Evolutionary conservation across 2,888 invertebrate species (phyloP).

Genomic region (Synergus laeviventris): DNA sequence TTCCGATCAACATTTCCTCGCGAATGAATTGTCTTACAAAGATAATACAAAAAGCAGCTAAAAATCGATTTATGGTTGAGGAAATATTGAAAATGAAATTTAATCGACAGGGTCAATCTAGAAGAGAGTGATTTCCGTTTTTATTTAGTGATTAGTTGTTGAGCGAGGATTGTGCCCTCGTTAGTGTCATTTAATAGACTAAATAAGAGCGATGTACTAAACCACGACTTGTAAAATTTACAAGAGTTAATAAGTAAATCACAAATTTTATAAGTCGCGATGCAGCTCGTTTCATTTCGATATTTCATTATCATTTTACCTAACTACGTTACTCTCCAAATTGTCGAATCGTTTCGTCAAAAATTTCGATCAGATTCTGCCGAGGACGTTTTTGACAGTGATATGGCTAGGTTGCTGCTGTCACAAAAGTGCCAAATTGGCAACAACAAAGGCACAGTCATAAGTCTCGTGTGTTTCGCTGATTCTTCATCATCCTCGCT

Average conservation of each 20-base stretch:
- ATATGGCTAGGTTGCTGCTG: constrained; percentile 59
- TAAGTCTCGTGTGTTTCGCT: constrained; percentile 67
- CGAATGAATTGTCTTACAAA: neutral
- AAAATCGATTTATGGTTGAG: neutral
- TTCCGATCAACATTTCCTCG: neutral
- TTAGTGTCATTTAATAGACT: constrained; percentile 47
- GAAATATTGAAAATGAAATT: neutral
- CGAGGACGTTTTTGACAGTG: constrained; percentile 61
- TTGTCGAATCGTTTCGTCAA: constrained; percentile 44
- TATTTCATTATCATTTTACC: constrained; percentile 46
- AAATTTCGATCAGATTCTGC: constrained; percentile 54
- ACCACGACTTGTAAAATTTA: constrained; percentile 52
- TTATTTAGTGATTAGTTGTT: neutral
- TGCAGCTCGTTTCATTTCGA: constrained; percentile 41
- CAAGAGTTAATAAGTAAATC: neutral
- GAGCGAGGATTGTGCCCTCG: constrained; percentile 25
- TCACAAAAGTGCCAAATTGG: constrained; percentile 63
- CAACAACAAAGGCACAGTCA: constrained; percentile 74
- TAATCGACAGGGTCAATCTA: neutral
- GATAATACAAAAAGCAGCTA: constrained; percentile 7
- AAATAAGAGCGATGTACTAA: constrained; percentile 47
- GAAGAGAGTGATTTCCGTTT: neutral
- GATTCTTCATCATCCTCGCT: constrained; percentile 47
- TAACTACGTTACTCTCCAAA: constrained; percentile 55
- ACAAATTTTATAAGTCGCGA: constrained; percentile 50